phyloP scores from a whole-genome alignment of 92 coral and sea anemone genomes.

The Porites lobata region DNA sequence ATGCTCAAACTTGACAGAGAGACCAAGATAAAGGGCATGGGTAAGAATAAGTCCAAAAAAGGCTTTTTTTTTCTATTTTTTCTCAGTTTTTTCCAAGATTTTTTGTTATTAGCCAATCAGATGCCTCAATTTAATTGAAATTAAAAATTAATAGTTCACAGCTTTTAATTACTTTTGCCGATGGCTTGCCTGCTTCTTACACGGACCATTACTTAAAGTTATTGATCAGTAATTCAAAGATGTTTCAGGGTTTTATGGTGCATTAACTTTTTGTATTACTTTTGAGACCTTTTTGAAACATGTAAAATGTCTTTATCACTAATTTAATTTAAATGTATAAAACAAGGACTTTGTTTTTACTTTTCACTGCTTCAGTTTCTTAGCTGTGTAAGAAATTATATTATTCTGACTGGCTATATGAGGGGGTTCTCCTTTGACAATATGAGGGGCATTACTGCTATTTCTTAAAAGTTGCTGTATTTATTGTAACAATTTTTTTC shows the following conservation, averaged over 20 bases:
- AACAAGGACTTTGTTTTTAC: conserved; percentile 4
- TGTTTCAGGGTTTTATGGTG: conserved; percentile 14
- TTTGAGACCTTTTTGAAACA: conserved; percentile 12
- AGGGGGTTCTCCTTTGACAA: conserved; percentile 11
- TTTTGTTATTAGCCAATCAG: conserved; percentile 10
- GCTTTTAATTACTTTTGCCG: neutral
- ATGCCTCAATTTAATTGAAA: conserved; percentile 14
- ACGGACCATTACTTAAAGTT: neutral
- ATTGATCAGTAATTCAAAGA: conserved; percentile 8
- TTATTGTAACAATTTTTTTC: too few relatives aligned
- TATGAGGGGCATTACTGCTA: neutral
- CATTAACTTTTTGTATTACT: conserved; percentile 11
- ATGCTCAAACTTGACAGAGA: neutral
- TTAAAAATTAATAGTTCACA: conserved; percentile 8
- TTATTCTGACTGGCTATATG: conserved; percentile 11
- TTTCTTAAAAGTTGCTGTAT: too few relatives aligned
- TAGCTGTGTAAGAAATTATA: conserved; percentile 2
- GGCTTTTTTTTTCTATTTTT: conserved; percentile 1
- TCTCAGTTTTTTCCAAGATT: neutral
- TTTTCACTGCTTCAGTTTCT: conserved; percentile 16
- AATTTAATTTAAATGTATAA: conserved; percentile 8
- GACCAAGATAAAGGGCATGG: conserved; percentile 21
- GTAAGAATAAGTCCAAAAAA: conserved; percentile 18
- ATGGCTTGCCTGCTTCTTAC: too few relatives aligned
- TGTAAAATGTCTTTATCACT: conserved; percentile 9